Evolutionary conservation across 1,140 invertebrate genomes (phyloP).

Genomic region (Coptotermes formosanus): DNA sequence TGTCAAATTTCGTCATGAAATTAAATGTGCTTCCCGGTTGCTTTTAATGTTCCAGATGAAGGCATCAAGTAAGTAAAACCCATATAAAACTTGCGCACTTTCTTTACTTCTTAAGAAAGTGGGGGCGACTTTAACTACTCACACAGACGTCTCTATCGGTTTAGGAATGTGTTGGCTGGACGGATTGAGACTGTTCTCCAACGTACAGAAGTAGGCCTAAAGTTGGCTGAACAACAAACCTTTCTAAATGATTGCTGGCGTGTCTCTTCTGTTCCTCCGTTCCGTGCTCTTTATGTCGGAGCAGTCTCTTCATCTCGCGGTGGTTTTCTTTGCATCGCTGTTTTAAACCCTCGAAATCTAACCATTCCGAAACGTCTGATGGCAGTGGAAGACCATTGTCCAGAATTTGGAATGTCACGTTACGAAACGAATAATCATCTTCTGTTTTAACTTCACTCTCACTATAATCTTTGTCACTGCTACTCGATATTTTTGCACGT

Average conservation of each 20-base stretch:
- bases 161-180: no score
- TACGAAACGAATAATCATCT: constrained; percentile 43
- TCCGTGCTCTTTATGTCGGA: constrained; percentile 30
- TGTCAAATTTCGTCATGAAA: no score
- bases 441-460: not conserved
- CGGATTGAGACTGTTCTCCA: no score
- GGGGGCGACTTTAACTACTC: no score
- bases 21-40: no score
- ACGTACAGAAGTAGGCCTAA: no score
- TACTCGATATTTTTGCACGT: constrained; percentile 39
- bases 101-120: no score
- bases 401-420: constrained; percentile 47
- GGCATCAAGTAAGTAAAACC: no score
- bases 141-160: no score
- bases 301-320: constrained; percentile 34
- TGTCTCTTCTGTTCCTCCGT: constrained; percentile 33
- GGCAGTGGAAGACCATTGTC: constrained; percentile 46
- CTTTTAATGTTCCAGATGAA: no score
- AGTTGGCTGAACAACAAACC: constrained; percentile 2
- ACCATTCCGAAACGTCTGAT: constrained; percentile 52
- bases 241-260: constrained; percentile 31
- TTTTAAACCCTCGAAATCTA: constrained; percentile 36
- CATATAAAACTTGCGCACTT: no score
- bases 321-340: constrained; percentile 35
- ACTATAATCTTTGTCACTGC: not conserved